Evolutionary conservation across 2,888 invertebrate species (phyloP), one percentile per base, ranked within the genome.

Genomic region (Cylloceria caligata): DNA sequence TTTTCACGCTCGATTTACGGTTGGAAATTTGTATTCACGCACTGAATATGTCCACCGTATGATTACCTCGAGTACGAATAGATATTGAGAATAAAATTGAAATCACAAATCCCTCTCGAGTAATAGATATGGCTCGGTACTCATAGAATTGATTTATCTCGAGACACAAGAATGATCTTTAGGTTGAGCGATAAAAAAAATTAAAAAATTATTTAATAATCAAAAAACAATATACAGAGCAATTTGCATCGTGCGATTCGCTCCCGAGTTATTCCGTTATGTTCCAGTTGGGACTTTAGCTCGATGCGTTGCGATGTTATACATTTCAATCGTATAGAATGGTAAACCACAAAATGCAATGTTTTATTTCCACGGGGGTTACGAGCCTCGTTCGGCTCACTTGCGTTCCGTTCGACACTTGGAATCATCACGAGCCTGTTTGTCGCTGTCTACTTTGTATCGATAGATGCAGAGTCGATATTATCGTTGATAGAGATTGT

Each of bases 291-390:
- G 39, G 19, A 19, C 62, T 36, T 21, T 19, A 36, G 36, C 36
- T 36, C 62, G 5, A 62, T 62, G 27, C 21, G 11, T 62, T 36
- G 19, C 62, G 16, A 42, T 55, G 13, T 5, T 19, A 27, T 16
- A 30, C 30, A 45, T 65, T 74, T 74, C 74, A 64, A 74, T 74
- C 52, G 64, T 55, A n/a, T n/a, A 36, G 13, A 52, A 74, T 74
- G 64, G 74, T 74, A 74, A 74, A 64, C 64, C 64, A 74, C 74
- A 65, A 73, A 62, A 62, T 49, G 60, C 49, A 34, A 36, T 49
- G 62, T 64, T 65, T 74, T 74, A 42, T 65, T 65, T 64, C 21
- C 27, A 73, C 7, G 42, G 49, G 34, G 24, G 27, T 69, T 55
- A 69, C 34, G 73, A 62, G 64, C 16, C 21, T 30, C 24, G 49